A percentile compares a stretch with the other conserved stretches of the same genome.
Conservation (phyloP, 2,888 invertebrate genomes). For the Nephrocerus scutellatus region DNA sequence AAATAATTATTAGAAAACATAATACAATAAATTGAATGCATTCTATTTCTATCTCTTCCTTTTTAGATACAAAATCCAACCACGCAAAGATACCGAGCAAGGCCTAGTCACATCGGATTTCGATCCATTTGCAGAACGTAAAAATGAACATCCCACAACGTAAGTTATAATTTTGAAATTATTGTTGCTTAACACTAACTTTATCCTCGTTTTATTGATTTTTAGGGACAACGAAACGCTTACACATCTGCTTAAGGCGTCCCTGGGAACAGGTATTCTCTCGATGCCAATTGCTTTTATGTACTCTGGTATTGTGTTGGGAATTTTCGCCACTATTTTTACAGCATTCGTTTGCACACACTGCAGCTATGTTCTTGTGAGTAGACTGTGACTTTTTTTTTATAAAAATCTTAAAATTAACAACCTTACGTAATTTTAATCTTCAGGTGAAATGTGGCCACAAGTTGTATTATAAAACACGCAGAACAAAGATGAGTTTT, state of each 20-base stretch:
- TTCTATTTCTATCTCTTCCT: constrained; percentile 8
- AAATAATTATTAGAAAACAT: no score
- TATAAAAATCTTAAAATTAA: neutral
- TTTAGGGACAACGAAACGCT: constrained; percentile 83
- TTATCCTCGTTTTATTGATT: constrained; percentile 13
- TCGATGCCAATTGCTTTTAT: constrained; percentile 90
- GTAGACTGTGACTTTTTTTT: constrained; percentile 33
- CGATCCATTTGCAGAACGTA: constrained; percentile 69
- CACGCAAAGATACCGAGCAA: constrained; percentile 55
- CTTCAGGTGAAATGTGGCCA: constrained; percentile 75
- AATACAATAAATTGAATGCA: no score
- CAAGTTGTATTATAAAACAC: constrained; percentile 65
- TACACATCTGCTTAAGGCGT: constrained; percentile 91
- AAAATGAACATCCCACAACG: constrained; percentile 71
- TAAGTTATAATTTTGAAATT: constrained; percentile 50
- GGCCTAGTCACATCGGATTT: constrained; percentile 51
- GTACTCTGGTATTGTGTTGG: constrained; percentile 76
- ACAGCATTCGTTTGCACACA: constrained; percentile 89
- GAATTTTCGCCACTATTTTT: constrained; percentile 73
- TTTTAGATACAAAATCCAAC: constrained; percentile 42
- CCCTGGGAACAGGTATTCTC: constrained; percentile 92
- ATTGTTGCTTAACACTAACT: constrained; percentile 4
- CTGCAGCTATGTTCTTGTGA: constrained; percentile 85
- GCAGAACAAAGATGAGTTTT: constrained; percentile 70
- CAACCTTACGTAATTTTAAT: constrained; percentile 20